Percentiles rank a stretch among this genome's conserved stretches.
Evolutionary conservation across 1,140 invertebrate species (phyloP).

Genomic region (Temnothorax nylanderi): DNA sequence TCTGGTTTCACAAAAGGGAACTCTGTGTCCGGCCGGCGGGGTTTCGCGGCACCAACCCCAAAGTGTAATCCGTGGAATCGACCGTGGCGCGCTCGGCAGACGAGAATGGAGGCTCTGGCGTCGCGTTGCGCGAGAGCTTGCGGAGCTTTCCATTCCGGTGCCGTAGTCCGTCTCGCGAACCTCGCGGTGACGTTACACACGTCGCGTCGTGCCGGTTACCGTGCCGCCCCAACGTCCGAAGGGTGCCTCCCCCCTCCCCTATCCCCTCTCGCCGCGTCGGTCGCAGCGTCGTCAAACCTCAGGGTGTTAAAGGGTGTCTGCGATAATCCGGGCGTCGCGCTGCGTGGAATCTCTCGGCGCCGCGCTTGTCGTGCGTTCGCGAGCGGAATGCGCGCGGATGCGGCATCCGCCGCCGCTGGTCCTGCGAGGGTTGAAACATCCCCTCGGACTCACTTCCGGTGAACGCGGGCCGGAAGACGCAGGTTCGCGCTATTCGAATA

Average conservation of each 20-base stretch:
- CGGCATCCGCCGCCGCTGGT: not conserved
- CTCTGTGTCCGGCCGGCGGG: not conserved
- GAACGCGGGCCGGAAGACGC: slow-evolving; percentile 18
- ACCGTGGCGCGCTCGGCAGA: slow-evolving; percentile 74
- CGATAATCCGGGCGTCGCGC: slow-evolving; percentile 14
- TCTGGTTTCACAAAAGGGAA: not conserved
- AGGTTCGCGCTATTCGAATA: slow-evolving; percentile 19
- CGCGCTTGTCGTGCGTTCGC: not conserved
- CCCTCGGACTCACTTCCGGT: slow-evolving; percentile 11
- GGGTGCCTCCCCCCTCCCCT: not conserved
- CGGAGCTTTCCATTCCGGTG: slow-evolving; percentile 77
- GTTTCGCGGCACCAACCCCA: slow-evolving; percentile 21
- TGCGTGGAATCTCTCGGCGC: not conserved
- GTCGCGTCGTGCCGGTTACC: slow-evolving; percentile 57
- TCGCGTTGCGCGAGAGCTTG: slow-evolving; percentile 73
- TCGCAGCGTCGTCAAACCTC: not conserved
- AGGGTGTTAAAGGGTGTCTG: not conserved
- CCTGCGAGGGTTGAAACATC: not conserved
- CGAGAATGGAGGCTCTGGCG: slow-evolving; percentile 74
- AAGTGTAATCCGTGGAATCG: slow-evolving; percentile 77
- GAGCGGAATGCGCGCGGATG: slow-evolving; percentile 38
- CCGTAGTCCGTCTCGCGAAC: slow-evolving; percentile 80
- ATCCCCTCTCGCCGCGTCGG: not conserved
- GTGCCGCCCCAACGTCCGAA: slow-evolving; percentile 9
- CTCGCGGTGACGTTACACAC: slow-evolving; percentile 74